These are phyloP conservation scores for Cynaeus angustus DNA, from an alignment of 2,888 invertebrate species.

Conservation along the genomic window DNA sequence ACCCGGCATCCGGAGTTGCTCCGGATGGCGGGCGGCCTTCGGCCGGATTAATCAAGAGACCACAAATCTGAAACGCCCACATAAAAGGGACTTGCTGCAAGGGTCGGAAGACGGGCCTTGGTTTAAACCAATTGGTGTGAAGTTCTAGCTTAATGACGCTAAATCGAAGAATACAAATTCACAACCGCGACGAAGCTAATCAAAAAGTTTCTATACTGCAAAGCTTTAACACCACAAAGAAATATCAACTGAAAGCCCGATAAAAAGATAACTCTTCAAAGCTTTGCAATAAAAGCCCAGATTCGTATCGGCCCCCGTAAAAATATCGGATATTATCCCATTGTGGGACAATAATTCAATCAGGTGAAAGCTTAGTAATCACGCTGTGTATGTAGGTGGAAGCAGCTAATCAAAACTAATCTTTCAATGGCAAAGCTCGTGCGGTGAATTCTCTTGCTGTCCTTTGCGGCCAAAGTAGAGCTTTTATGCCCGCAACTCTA, in stretches of 20 bases:
- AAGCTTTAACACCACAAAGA: too few species aligned
- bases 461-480: conserved; percentile 59
- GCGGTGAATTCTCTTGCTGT: conserved; percentile 56
- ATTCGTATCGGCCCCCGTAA: too few species aligned
- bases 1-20: conserved; percentile 57
- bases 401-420: conserved; percentile 64
- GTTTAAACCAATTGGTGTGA: conserved; percentile 53
- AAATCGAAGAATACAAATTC: background rate
- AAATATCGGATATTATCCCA: too few species aligned
- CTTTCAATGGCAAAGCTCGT: conserved; percentile 62
- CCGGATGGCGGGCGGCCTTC: conserved; percentile 61
- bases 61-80: conserved; percentile 69
- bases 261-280: too few species aligned
- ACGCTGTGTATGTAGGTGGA: background rate
- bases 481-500: conserved; percentile 64
- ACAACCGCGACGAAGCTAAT: too few species aligned
- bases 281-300: too few species aligned
- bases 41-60: conserved; percentile 69
- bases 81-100: conserved; percentile 65
- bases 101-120: conserved; percentile 62
- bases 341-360: background rate
- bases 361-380: background rate
- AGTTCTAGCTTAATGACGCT: conserved; percentile 18
- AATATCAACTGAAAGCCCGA: too few species aligned
- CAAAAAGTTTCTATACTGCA: too few species aligned